Conservation (phyloP, 2,113 vertebrate species). For the Eurystomus gularis region DNA sequence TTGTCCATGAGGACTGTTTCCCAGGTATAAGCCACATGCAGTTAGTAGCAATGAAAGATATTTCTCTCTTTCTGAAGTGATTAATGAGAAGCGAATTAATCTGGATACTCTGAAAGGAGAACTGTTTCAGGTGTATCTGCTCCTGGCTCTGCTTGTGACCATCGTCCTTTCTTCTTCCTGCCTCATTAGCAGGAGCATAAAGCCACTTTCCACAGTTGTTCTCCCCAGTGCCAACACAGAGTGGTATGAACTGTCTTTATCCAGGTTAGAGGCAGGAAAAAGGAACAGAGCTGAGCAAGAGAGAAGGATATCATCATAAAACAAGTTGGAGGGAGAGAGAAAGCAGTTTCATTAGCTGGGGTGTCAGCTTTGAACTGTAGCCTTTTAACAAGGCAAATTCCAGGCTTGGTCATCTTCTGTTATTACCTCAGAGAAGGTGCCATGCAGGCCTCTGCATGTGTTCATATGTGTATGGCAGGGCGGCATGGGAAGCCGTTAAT, state of each 20-base stretch:
- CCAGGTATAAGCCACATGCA: fast-evolving
- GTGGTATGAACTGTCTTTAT: background rate
- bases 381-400: background rate
- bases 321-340: background rate
- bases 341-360: background rate
- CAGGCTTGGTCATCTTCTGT: background rate
- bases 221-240: background rate
- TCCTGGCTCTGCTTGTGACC: background rate
- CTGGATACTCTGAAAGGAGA: background rate
- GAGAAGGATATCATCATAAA: background rate
- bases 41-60: background rate
- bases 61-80: background rate
- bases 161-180: background rate
- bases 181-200: background rate
- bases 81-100: background rate
- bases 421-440: background rate
- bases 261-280: background rate
- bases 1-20: too few relatives aligned
- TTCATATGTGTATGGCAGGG: background rate
- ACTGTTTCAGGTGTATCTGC: background rate
- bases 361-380: background rate
- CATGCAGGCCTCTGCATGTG: background rate
- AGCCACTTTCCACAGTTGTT: background rate
- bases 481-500: background rate
- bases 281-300: background rate